A percentile compares a stretch with the other conserved stretches of the same genome.
These are phyloP conservation scores for Embidobia sp. DNA, from an alignment of 2,888 invertebrate genomes.

Conservation along the genomic window DNA sequence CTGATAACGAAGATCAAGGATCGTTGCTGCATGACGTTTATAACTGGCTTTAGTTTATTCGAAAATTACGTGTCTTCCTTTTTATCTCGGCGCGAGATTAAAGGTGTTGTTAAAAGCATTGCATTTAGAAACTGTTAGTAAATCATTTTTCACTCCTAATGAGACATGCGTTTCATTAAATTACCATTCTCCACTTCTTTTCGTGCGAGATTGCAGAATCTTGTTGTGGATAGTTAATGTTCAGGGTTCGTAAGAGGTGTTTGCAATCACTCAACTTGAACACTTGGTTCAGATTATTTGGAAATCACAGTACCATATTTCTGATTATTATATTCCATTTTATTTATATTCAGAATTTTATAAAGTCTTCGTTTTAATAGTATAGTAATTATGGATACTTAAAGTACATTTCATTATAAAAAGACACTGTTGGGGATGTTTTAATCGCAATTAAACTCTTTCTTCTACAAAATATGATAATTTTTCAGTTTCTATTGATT, in stretches of 20 bases:
- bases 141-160: conserved; percentile 35
- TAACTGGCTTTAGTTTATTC: conserved; percentile 55
- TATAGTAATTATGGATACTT: too few species aligned
- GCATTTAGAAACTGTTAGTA: conserved; percentile 26
- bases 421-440: too few species aligned
- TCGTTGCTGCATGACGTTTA: conserved; percentile 54
- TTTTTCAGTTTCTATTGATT: too few species aligned
- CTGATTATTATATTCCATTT: too few species aligned
- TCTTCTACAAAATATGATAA: too few species aligned
- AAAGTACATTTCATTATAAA: too few species aligned
- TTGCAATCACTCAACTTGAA: too few species aligned
- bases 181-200: conserved; percentile 14
- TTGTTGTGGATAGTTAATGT: neutral
- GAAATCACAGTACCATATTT: too few species aligned
- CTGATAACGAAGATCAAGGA: conserved; percentile 61
- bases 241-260: neutral
- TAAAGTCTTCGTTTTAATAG: too few species aligned
- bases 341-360: too few species aligned
- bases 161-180: conserved; percentile 31
- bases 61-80: conserved; percentile 56
- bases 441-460: too few species aligned
- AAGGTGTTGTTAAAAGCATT: conserved; percentile 43
- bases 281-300: too few species aligned
- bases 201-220: conserved; percentile 6
- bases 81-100: conserved; percentile 39